Evolutionary conservation across 2,888 invertebrate genomes (phyloP), one percentile per base, ranked within the genome.

Genomic region (Caenorhabditis sp.): DNA sequence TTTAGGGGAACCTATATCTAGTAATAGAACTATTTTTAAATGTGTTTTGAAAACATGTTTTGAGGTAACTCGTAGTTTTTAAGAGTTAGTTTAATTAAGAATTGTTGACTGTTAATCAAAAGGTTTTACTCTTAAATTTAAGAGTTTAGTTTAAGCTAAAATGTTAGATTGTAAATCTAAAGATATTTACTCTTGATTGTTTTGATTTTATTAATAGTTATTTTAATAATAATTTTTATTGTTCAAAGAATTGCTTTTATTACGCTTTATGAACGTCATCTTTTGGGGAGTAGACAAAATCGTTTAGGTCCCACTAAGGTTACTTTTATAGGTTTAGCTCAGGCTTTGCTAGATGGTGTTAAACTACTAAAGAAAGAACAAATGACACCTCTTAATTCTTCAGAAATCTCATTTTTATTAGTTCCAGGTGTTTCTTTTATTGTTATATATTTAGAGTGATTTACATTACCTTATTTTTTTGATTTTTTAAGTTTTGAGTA

Each of bases 1-100:
- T 77, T 77, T 81, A 81, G 77, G 78, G 82, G 82, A 82, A 82
- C 77, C 76, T 81, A 51, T 68, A 74, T 66, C 78, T 81, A 80
- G 77, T 76, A 80, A 62, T 57, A 69, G 66, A 79, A 78, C 75
- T 81, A 79, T 76, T 62, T 62, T 37, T 76, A 64, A 61, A 70
- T 68, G 58, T 81, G 81, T 81, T 81, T 81, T 81, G 81, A 81
- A 82, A 81, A 81, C 81, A 81, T 60, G 57, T 69, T 72, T 64
- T 49, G 72, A 77, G 69, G 70, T 68, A 54, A 64, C 75, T 72
- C 70, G 61, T 74, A 76, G 71, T 78, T 79, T 76, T 81, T 78
- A 76, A 70, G 70, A 69, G 75, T 76, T 83, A 78, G 76, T 81
- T 79, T 81, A 78, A 76, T 66, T 69, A 62, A 81, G 78, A 77